Base-by-base conservation (phyloP, 2,888 invertebrate species). In the Chaetoderma sp. region DNA sequence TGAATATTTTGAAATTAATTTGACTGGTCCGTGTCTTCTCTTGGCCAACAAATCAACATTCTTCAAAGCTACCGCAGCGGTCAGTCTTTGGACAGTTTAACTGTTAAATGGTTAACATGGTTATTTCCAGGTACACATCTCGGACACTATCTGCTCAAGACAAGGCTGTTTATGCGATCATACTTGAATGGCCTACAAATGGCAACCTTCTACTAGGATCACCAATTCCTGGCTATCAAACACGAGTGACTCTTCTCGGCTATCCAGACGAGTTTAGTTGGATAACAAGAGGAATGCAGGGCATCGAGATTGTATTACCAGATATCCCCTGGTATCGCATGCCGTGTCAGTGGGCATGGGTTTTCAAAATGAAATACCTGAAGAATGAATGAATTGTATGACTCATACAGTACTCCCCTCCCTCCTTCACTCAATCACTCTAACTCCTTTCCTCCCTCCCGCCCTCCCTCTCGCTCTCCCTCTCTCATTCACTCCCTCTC, bases 161-260 rank as follows among this genome's bases (percentile, higher is more conserved):
- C 13, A 71, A 69, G 28, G 63, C 62, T 27, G 87, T 93, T 21
- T 94, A 92, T 82, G 93, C 92, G 0, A 90, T 90, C 57, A 86
- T 91, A 23, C 86, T 94, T 33, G 83, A 89, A 1, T 94, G 94
- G 93, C 94, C 94, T 0, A 79, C 85, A 32, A 85, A 89, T 49
- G 89, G 89, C 63, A 79, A 87, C n/a, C 83, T 93, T 16, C 73
- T 84, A 27, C 83, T 91, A 23, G 88, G 87, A 68, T 84, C 89
- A 0, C 78, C 88, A 1, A 82, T 80, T 21, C 64, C 76, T 1
- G 67, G 84, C 21, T 63, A 74, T 1, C 70, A 78, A 6, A 82
- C 85, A 1, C 78, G 78, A 50, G 86, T 90, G 32, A 75, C 73
- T 6, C 71, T 91, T 70, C 80, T 91, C 32, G 91, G 91, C 6